Evolutionary conservation across 1,140 invertebrate species (phyloP).

Genomic region (Drosophila quadrilineata): DNA sequence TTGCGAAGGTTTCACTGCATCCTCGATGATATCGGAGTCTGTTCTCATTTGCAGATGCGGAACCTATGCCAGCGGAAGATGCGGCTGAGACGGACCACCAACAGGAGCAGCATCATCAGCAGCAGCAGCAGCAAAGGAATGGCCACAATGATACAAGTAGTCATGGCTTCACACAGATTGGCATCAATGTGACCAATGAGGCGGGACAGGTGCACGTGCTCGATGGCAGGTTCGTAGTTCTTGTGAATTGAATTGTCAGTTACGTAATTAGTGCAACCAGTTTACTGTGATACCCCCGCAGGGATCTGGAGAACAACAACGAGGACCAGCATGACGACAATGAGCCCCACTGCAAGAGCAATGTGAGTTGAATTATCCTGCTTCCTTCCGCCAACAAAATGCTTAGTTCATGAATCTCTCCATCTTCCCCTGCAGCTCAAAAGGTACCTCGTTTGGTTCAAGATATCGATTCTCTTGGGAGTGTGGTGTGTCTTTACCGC

Average conservation of each 20-base stretch:
- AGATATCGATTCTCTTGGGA: conserved; percentile 82
- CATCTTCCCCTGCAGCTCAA: conserved; percentile 33
- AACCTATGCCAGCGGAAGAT: conserved; percentile 61
- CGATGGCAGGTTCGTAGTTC: conserved; percentile 78
- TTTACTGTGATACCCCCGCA: conserved; percentile 69
- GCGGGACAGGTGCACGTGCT: conserved; percentile 70
- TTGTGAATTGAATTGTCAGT: conserved; percentile 57
- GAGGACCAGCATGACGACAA: conserved; percentile 73
- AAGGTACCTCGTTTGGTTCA: conserved; percentile 78
- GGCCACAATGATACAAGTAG: conserved; percentile 49
- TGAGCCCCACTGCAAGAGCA: conserved; percentile 55
- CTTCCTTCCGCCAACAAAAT: neutral
- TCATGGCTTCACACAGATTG: conserved; percentile 67
- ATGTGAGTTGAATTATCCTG: conserved; percentile 20
- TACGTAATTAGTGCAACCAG: conserved; percentile 79
- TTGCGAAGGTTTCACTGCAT: too few relatives aligned
- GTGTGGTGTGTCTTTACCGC: conserved; percentile 85
- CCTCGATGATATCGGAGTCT: neutral
- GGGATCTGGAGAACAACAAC: conserved; percentile 78
- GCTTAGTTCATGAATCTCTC: neutral
- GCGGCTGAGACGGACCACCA: conserved; percentile 13
- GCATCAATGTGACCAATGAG: conserved; percentile 80
- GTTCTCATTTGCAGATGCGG: conserved; percentile 45
- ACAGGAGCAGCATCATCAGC: conserved; percentile 9
- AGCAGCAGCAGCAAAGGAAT: conserved; percentile 27